phyloP scores from a whole-genome alignment of 2,888 invertebrate genomes.

The Liodrosophila aerea region DNA sequence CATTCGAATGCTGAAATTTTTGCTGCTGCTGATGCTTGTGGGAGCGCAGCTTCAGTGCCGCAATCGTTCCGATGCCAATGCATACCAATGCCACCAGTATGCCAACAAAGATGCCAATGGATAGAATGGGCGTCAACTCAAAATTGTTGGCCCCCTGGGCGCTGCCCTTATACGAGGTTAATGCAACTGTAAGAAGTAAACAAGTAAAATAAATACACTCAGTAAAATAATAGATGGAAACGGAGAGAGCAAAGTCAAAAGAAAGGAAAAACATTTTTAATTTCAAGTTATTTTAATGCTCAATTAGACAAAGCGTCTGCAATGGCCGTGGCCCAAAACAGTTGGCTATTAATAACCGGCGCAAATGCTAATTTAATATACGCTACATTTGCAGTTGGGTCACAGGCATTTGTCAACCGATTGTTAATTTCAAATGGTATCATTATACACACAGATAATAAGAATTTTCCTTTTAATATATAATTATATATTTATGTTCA shows the following conservation, averaged over 20 bases:
- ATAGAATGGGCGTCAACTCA: conserved; percentile 84
- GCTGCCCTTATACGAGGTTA: conserved; percentile 83
- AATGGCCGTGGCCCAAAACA: conserved; percentile 35
- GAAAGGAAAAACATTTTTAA: conserved; percentile 25
- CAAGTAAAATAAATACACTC: not conserved
- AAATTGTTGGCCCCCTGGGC: conserved; percentile 82
- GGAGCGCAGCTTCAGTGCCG: conserved; percentile 81
- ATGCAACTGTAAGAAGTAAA: conserved; percentile 72
- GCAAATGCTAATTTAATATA: conserved; percentile 41
- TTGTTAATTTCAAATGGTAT: no score
- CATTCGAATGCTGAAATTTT: conserved; percentile 81
- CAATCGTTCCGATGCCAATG: conserved; percentile 82
- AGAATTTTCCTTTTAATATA: no score
- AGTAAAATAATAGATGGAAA: not conserved
- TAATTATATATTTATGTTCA: no score
- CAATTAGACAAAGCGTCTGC: conserved; percentile 63
- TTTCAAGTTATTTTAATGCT: conserved; percentile 49
- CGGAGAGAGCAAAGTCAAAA: not conserved
- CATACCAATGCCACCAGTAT: conserved; percentile 82
- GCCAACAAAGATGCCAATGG: conserved; percentile 83
- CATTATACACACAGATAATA: no score
- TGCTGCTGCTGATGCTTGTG: conserved; percentile 81
- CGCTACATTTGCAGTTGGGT: conserved; percentile 1
- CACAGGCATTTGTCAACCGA: no score
- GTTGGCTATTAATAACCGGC: conserved; percentile 39